Evolutionary conservation across 2,888 invertebrate genomes (phyloP).

Genomic region (Drosophila setosimentum): DNA sequence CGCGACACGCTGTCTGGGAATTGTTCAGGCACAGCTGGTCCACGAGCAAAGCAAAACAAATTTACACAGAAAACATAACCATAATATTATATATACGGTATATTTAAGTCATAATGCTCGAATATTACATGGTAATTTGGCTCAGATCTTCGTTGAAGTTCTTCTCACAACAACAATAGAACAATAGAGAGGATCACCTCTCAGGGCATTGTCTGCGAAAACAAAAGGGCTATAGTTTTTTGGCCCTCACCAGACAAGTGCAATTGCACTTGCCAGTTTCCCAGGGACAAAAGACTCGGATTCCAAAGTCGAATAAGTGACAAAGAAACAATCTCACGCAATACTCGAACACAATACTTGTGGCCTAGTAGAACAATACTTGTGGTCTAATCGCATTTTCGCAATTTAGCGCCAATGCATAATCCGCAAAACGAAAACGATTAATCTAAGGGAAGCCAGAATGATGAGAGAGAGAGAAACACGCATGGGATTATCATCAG

Average conservation of each 20-base stretch:
- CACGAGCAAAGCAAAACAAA: conserved; percentile 28
- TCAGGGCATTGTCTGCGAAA: conserved; percentile 20
- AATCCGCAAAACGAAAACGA: conserved; percentile 78
- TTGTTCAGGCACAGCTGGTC: conserved; percentile 22
- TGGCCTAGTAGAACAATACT: conserved; percentile 11
- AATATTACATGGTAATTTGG: conserved; percentile 79
- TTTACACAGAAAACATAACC: conserved; percentile 48
- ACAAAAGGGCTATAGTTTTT: conserved; percentile 37
- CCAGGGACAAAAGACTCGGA: conserved; percentile 40
- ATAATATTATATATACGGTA: conserved; percentile 24
- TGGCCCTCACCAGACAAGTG: conserved; percentile 33
- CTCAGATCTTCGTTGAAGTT: conserved; percentile 12
- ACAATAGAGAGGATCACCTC: conserved; percentile 37
- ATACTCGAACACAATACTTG: conserved; percentile 31
- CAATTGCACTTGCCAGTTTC: conserved; percentile 26
- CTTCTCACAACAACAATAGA: conserved; percentile 14
- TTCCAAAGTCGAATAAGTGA: conserved; percentile 28
- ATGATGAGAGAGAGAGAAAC: conserved; percentile 18
- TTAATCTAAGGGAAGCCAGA: conserved; percentile 53
- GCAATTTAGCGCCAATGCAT: conserved; percentile 82
- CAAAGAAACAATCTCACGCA: conserved; percentile 58
- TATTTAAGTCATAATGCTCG: conserved; percentile 41
- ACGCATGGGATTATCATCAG: conserved; percentile 76
- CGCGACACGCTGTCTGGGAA: conserved; percentile 49
- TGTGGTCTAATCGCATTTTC: conserved; percentile 71